Base-by-base conservation (phyloP, 2,888 invertebrate species). In the Congeria kusceri region DNA sequence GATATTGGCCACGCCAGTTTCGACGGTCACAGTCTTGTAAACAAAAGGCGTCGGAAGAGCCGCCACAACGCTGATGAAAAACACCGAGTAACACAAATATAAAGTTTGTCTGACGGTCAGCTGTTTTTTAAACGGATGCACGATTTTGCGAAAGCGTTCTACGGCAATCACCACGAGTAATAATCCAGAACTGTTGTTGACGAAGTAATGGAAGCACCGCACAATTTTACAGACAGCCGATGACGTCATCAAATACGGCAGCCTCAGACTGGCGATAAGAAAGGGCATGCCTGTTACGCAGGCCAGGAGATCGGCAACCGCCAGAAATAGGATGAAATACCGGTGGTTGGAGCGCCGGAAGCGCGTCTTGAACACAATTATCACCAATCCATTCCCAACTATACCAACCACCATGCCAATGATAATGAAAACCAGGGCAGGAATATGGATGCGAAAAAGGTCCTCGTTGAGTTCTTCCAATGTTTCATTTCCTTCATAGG, bases 151-250 rank as follows among this genome's bases (percentile, higher is more conserved):
- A 58, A 70, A 86, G 4, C 86, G 69, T 61, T 86, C 86, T 3
- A 83, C 32, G 0, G 86, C 82, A 20, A 87, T 85, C 2, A 81
- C 73, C 2, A 86, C 66, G 11, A 87, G 78, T 3, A 83, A 27
- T 11, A 86, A 63, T 1, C 85, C 87, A 0, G 87, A 87, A 11
- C 84, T 75, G 18, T 86, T 86, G 65, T 85, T 83, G 0, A 83
- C 73, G 15, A 80, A 27, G 15, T 85, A 86, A 28, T 80, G 74
- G 44, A 83, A 56, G 25, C 72, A 64, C 15, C 85, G 70, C 23
- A 77, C 28, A 0, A 61, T 59, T 59, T 83, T 83, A 72, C 86
- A 86, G 23, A 77, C 58, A 18, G 73, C 49, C n/a, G 66, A 44
- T 49, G 82, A 83, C 49, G 66, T 76, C 79, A 83, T 80, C 70